Evolutionary conservation across 2,888 invertebrate species (phyloP), one percentile per base, ranked within the genome.

Genomic region (Chirona hameri): DNA sequence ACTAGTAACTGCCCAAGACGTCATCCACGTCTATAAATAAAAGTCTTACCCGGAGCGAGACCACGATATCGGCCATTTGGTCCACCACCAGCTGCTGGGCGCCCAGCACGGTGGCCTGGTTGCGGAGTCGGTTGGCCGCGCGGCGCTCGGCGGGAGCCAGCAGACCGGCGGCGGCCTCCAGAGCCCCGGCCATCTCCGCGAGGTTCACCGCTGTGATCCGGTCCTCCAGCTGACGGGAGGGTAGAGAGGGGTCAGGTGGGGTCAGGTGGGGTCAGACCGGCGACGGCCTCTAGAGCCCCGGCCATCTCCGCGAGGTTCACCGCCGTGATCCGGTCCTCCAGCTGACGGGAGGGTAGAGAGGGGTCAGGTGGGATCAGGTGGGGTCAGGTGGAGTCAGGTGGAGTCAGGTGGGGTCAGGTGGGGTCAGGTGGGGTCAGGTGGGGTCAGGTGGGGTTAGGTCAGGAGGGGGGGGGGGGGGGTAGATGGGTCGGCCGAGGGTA

Each of bases 41-140:
- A n/a, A n/a, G 39, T 39, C 69, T 69, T 10, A 72, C 72, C 72
- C 48, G 5, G n/a, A 79, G 79, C n/a, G 79, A 10, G 14, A 48
- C 52, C 48, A 80, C 52, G 15, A 52, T 52, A 3, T 27, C 79
- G 79, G 79, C 27, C 79, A 80, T 80, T 18, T 52, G 12, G 18
- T 80, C 80, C 15, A 52, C 52, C 52, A 90, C 90, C 79, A 87
- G 88, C 85, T 93, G 92, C 87, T 93, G 92, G n/a, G 89, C 89
- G 84, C 90, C 89, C 85, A 94, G 89, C 86, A 91, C 90, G 83
- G 89, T 87, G 10, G 92, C 91, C 85, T 91, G 91, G 80, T 85
- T 82, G 27, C 81, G 65, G 48, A 85, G 81, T 0, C 72, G 60
- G 39, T 79, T 81, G 31, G 82, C 83, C 1, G 46, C 76, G 57